Conservation (phyloP, 2,888 invertebrate species). For the Crematogaster levior region DNA sequence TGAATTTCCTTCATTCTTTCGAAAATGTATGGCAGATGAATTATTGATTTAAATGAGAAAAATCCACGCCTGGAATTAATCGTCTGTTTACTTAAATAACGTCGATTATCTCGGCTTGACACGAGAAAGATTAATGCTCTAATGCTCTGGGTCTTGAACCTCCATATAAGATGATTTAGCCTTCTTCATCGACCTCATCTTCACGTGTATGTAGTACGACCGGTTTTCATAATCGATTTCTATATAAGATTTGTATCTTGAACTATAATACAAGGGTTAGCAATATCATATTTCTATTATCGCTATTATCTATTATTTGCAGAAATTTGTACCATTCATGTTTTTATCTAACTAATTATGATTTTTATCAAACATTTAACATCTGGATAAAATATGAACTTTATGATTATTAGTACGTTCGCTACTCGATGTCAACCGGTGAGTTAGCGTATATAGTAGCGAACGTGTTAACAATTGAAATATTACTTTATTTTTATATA, state of each 20-base stretch:
- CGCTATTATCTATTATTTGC: no score
- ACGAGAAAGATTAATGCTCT: slow-evolving; percentile 57
- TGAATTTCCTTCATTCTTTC: neutral
- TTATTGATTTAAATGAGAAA: slow-evolving; percentile 42
- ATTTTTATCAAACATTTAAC: neutral
- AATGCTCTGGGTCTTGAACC: slow-evolving; percentile 28
- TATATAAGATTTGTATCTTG: neutral
- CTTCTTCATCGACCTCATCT: slow-evolving; percentile 12
- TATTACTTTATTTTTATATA: neutral
- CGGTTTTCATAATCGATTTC: neutral
- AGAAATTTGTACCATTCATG: neutral
- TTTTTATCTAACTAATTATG: neutral
- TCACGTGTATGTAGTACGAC: neutral
- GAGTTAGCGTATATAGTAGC: no score
- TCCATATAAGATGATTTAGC: slow-evolving; percentile 28
- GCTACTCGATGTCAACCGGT: no score
- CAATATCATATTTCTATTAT: neutral
- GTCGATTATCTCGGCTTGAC: slow-evolving; percentile 21
- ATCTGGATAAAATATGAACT: neutral
- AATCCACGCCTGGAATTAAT: slow-evolving; percentile 49
- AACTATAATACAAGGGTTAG: neutral
- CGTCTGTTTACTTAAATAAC: slow-evolving; percentile 53
- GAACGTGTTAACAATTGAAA: neutral
- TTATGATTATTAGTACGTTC: no score
- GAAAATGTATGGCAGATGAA: slow-evolving; percentile 10